These are phyloP conservation scores for Caenorhabditis imperialis DNA, from an alignment of 2,888 invertebrate species.

Conservation along the genomic window DNA sequence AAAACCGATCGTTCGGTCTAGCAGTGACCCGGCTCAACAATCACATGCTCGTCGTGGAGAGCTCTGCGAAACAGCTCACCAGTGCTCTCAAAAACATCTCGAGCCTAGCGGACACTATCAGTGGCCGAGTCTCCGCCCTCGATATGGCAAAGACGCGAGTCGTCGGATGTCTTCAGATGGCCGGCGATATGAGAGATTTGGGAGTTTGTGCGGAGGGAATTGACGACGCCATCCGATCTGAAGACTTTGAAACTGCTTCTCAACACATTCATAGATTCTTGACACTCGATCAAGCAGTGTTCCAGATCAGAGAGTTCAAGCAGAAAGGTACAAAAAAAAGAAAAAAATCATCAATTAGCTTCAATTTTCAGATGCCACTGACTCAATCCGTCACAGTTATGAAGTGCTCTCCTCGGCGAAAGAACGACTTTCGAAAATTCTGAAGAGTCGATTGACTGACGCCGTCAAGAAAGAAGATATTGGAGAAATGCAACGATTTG, in stretches of 20 bases:
- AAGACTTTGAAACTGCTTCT: constrained; percentile 96
- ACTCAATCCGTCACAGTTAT: constrained; percentile 84
- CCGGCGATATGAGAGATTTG: constrained; percentile 82
- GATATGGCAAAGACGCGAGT: constrained; percentile 94
- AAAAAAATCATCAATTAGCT: background rate
- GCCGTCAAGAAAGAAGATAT: constrained; percentile 90
- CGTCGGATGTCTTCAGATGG: constrained; percentile 92
- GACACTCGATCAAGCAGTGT: constrained; percentile 76
- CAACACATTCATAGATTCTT: constrained; percentile 87
- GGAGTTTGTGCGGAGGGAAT: constrained; percentile 92
- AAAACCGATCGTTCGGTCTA: constrained; percentile 68
- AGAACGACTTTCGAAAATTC: constrained; percentile 80
- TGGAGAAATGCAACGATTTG: constrained; percentile 90
- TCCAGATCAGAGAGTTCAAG: constrained; percentile 71
- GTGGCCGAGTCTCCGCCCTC: constrained; percentile 89
- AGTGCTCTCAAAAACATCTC: constrained; percentile 83
- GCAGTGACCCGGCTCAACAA: constrained; percentile 74
- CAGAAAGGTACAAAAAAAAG: constrained; percentile 66
- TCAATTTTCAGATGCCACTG: constrained; percentile 67
- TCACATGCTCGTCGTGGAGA: constrained; percentile 81
- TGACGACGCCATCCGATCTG: constrained; percentile 90
- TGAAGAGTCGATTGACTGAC: constrained; percentile 89
- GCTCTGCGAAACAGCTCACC: constrained; percentile 87
- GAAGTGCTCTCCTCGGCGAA: constrained; percentile 81
- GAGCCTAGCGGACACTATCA: constrained; percentile 73